phyloP scores from a whole-genome alignment of 1,140 invertebrate species.

The Brachionus calyciflorus region DNA sequence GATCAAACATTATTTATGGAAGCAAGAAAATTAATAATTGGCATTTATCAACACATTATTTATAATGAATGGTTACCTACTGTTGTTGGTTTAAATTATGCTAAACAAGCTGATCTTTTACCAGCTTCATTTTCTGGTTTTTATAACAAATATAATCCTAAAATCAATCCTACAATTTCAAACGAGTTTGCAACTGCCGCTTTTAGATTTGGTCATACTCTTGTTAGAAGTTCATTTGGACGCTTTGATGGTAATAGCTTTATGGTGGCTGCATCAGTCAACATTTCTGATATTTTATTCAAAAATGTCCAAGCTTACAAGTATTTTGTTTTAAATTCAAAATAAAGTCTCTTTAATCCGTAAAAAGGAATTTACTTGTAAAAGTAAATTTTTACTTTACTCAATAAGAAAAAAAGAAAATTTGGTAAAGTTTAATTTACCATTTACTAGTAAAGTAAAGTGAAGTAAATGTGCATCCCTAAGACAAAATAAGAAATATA shows the following conservation, averaged over 20 bases:
- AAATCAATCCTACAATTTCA: constrained; percentile 11
- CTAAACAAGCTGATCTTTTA: neutral
- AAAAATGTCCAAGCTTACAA: constrained; percentile 39
- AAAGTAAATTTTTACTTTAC: too few relatives aligned
- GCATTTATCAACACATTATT: constrained; percentile 85
- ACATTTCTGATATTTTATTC: constrained; percentile 1
- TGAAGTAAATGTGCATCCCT: too few relatives aligned
- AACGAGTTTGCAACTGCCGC: constrained; percentile 37
- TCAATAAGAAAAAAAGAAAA: too few relatives aligned
- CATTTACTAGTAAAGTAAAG: too few relatives aligned
- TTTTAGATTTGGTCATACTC: constrained; percentile 45
- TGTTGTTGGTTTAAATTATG: constrained; percentile 67
- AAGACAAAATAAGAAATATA: too few relatives aligned
- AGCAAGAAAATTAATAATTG: constrained; percentile 79
- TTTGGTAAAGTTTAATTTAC: too few relatives aligned
- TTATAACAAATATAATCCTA: constrained; percentile 57
- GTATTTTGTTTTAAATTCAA: too few relatives aligned
- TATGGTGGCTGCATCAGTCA: neutral
- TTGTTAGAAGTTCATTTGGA: neutral
- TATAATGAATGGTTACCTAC: constrained; percentile 92
- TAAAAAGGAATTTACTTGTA: too few relatives aligned
- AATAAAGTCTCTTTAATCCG: too few relatives aligned
- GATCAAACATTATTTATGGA: constrained; percentile 65
- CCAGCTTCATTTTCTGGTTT: neutral
- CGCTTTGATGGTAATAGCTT: neutral